Evolutionary conservation across 2,888 invertebrate genomes (phyloP), one percentile per base, ranked within the genome.

Genomic region (Cosmia trapezina): DNA sequence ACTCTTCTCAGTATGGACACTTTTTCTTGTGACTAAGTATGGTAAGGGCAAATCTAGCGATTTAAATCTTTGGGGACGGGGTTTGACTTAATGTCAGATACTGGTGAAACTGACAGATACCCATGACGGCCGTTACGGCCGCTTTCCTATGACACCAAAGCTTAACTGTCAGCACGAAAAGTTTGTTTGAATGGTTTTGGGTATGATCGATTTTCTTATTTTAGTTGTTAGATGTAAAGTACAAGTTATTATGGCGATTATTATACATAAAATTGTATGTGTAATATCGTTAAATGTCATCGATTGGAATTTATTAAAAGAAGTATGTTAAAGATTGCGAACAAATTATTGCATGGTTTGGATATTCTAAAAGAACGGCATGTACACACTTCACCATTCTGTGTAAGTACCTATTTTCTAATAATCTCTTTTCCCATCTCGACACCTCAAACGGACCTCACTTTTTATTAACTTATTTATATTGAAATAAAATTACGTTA

Each of bases 371-470:
- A 77, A 62, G 72, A 70, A 37, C 64, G 19, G 68, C 70, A 79
- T 84, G 79, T 74, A 70, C 74, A 73, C 78, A 73, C 22, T 80
- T 70, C 54, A 53, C 45, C 64, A 67, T 73, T 65, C 64, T 76
- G 78, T 78, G 73, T 28, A 28, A 28, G 28, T 76, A 78, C 66
- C 66, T 76, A 62, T 70, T 73, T 76, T 33, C 49, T 78, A 68
- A 77, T 72, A 84, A 80, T 78, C 80, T 82, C 79, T 83, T 76
- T 70, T 67, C 78, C 80, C 84, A 84, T 84, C 78, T 86, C 80
- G 79, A 77, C 83, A 77, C 81, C 69, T 81, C 71, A 57, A 63
- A 87, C 70, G 81, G 89, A 89, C 90, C 90, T 89, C 90, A 90
- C 90, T 90, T 90, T 89, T 86, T 85, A 76, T 76, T 76, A 74